Evolutionary conservation across 2,797 vertebrate genomes (phyloP), one percentile per base, ranked within the genome.

Genomic region (Anabacerthia variegaticeps): DNA sequence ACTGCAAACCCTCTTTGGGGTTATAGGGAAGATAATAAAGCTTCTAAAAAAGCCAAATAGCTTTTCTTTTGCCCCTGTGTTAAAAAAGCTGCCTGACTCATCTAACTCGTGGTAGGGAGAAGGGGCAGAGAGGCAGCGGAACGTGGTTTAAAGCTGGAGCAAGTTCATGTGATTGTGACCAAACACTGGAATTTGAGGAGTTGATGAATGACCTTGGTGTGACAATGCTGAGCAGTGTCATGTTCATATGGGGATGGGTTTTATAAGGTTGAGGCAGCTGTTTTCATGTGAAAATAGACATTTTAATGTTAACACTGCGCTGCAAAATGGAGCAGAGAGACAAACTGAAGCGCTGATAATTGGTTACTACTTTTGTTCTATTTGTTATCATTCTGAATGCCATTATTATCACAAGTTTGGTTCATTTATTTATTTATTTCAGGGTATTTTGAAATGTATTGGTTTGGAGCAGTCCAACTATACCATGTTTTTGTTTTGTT

Each of bases 401-500:
- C 65, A 51, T 61, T 72, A 90, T 82, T 85, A 88, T 77, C 62
- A 49, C 86, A 76, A 52, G 66, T 94, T 66, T 48, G 21, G 15
- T 39, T 43, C 23, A 73, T 69, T 71, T 90, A 28, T 55, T 63
- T 85, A 58, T 80, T 92, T 74, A 58, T 89, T 83, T 81, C 63
- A 46, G 92, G 8, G 49, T 73, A 73, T 91, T 87, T 84, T 92
- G 93, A 88, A 88, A 89, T 65, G 85, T 78, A 77, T 95, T 82
- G 71, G 67, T 95, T 95, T 96, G 94, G 92, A 96, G 87, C 95
- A 30, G 88, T 74, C 86, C 83, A 92, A 88, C 72, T 80, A 77
- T 83, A 52, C 66, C 72, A 90, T 92, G 81, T 96, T 97, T 96
- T 96, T 26, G 77, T 85, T 91, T 93, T 95, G 85, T 93, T 95